phyloP scores from a whole-genome alignment of 2,113 vertebrate species.

The Istiophorus platypterus region DNA sequence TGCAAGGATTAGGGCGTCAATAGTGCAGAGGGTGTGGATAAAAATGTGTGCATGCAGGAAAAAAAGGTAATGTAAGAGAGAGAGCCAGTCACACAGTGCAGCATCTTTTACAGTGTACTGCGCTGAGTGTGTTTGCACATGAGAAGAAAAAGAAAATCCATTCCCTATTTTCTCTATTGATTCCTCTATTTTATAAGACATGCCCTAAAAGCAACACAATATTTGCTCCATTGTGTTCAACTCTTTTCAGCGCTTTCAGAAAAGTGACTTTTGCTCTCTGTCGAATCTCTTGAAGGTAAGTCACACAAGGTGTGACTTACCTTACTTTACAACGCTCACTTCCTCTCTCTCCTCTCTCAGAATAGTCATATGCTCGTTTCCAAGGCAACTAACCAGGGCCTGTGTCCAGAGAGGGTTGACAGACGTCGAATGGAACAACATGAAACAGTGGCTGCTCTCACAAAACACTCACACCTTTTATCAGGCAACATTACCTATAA shows the following conservation, averaged over 20 bases:
- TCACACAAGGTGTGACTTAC: conserved; percentile 76
- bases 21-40: conserved; percentile 6
- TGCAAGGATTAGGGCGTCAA: conserved; percentile 65
- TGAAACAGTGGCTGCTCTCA: conserved; percentile 52
- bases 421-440: conserved; percentile 66
- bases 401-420: conserved; percentile 78
- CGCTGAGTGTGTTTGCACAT: conserved; percentile 5
- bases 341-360: conserved; percentile 68
- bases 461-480: conserved; percentile 38
- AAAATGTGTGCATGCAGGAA: conserved; percentile 13
- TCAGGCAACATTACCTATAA: conserved; percentile 22
- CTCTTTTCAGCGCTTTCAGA: conserved; percentile 41
- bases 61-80: not conserved
- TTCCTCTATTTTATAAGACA: conserved; percentile 42
- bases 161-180: conserved; percentile 53
- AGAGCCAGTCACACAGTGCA: not conserved
- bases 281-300: too few species aligned
- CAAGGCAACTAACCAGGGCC: conserved; percentile 82
- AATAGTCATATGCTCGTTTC: conserved; percentile 84
- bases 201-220: conserved; percentile 38
- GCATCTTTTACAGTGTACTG: conserved; percentile 5
- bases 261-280: conserved; percentile 35
- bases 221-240: conserved; percentile 35
- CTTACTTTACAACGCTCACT: conserved; percentile 64
- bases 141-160: conserved; percentile 30